Conservation (phyloP, 2,888 invertebrate species). For the Acronicta alni region DNA sequence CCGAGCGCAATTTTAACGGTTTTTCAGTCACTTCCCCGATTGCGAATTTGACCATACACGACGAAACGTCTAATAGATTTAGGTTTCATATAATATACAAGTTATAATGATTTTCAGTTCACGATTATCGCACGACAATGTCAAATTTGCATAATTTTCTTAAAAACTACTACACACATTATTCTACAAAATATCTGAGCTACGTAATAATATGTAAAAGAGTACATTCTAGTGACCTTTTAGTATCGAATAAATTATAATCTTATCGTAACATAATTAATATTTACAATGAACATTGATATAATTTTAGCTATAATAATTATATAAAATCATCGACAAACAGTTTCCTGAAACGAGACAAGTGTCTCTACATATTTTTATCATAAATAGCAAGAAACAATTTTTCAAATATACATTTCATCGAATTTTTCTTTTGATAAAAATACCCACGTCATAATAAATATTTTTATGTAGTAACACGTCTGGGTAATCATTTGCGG, state of each 20-base stretch:
- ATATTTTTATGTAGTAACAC: no score
- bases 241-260: conserved; percentile 33
- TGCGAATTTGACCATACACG: no score
- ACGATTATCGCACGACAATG: conserved; percentile 5
- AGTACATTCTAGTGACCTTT: conserved; percentile 26
- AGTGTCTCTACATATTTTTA: conserved; percentile 16
- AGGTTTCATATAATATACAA: neutral
- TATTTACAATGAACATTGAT: conserved; percentile 41
- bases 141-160: conserved; percentile 15
- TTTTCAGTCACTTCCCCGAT: no score
- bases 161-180: conserved; percentile 28
- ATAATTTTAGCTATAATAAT: conserved; percentile 13
- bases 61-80: no score
- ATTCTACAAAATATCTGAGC: conserved; percentile 25
- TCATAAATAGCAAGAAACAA: conserved; percentile 28
- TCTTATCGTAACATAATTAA: conserved; percentile 20
- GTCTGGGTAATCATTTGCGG: no score
- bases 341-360: neutral
- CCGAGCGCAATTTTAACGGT: no score
- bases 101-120: neutral
- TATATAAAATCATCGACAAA: conserved; percentile 11
- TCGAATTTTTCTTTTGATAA: conserved; percentile 13
- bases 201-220: conserved; percentile 9
- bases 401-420: conserved; percentile 10
- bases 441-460: conserved; percentile 22